A percentile compares a stretch with the other conserved stretches of the same genome.
These are phyloP conservation scores for Etheostoma nigrum DNA, from an alignment of 2,797 vertebrate genomes.

Conservation along the genomic window DNA sequence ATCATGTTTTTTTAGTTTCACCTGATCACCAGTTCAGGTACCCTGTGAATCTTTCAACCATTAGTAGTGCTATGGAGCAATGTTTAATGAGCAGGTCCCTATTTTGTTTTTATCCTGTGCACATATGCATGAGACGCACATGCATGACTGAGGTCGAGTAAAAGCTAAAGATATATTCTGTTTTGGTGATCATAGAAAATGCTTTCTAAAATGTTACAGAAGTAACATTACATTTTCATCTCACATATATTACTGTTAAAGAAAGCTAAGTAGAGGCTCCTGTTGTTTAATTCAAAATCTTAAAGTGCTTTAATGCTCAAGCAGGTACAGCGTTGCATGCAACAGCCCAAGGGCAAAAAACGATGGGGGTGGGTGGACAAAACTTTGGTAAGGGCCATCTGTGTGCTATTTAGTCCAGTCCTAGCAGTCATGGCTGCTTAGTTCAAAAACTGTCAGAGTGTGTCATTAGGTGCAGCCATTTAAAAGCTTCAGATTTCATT, in stretches of 20 bases:
- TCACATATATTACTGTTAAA: constrained; percentile 20
- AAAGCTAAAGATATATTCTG: neutral
- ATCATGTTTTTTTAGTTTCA: neutral
- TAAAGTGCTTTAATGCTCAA: constrained; percentile 66
- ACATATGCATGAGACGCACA: neutral
- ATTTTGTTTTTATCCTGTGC: neutral
- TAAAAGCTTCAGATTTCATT: constrained; percentile 88
- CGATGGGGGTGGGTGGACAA: constrained; percentile 65
- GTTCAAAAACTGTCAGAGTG: constrained; percentile 86
- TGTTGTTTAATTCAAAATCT: constrained; percentile 47
- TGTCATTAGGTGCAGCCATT: constrained; percentile 84
- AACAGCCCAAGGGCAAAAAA: constrained; percentile 74
- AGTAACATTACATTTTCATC: neutral
- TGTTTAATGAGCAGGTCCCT: neutral
- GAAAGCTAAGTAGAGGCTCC: constrained; percentile 27
- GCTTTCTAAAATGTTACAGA: neutral
- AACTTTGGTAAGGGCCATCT: constrained; percentile 84
- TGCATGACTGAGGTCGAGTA: neutral
- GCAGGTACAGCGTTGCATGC: constrained; percentile 69
- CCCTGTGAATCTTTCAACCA: neutral
- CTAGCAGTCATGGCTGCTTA: constrained; percentile 84
- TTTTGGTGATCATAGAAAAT: neutral
- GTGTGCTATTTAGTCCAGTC: constrained; percentile 86
- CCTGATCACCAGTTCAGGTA: neutral
- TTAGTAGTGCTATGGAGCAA: neutral